Conservation (phyloP, 2,888 invertebrate species). For the Drosophila mulleri region DNA sequence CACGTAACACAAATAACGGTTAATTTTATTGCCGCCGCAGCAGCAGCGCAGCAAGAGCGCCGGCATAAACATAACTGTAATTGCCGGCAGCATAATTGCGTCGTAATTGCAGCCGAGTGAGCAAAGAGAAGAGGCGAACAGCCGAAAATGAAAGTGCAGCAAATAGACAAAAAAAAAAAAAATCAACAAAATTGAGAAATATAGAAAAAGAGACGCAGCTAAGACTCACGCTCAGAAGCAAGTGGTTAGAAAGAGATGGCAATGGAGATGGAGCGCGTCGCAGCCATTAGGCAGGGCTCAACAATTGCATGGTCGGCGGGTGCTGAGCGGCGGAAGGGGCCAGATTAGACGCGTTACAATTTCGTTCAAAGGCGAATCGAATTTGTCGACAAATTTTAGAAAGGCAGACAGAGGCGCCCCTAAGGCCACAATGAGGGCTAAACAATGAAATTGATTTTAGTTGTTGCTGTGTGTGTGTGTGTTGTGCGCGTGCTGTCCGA, state of each 20-base stretch:
- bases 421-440: constrained; percentile 9
- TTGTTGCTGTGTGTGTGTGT: constrained; percentile 24
- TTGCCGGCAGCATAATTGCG: constrained; percentile 69
- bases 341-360: constrained; percentile 64
- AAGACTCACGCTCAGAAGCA: constrained; percentile 10
- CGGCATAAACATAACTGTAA: constrained; percentile 70
- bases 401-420: constrained; percentile 53
- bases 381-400: constrained; percentile 72
- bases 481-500: constrained; percentile 57
- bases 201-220: constrained; percentile 1
- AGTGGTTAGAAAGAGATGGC: background rate
- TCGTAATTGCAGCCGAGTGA: constrained; percentile 65
- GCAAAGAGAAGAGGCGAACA: constrained; percentile 19
- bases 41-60: constrained; percentile 5
- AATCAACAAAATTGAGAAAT: constrained; percentile 10
- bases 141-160: constrained; percentile 77
- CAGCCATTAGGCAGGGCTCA: constrained; percentile 21
- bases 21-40: constrained; percentile 43
- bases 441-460: constrained; percentile 73
- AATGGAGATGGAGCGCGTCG: background rate
- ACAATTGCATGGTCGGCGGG: constrained; percentile 8
- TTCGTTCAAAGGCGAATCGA: constrained; percentile 70
- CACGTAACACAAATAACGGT: constrained; percentile 73
- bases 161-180: constrained; percentile 30
- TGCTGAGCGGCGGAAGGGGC: too few relatives aligned